Evolutionary conservation across 2,797 vertebrate genomes (phyloP), one percentile per base, ranked within the genome.

Genomic region (Mallotus villosus): DNA sequence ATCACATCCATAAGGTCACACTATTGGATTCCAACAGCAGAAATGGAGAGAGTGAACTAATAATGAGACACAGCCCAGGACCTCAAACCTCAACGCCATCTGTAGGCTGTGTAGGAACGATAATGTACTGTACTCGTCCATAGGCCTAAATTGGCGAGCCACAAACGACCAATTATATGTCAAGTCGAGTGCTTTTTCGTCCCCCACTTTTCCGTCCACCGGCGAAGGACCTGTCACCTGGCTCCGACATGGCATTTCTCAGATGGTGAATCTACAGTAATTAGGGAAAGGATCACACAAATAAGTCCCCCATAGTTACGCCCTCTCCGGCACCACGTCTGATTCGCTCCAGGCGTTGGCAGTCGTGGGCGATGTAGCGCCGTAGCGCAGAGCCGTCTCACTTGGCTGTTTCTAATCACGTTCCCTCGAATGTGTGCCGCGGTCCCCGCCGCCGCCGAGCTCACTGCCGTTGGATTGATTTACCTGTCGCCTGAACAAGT

Each of bases 401-500:
- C 19, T 55, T 55, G 51, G 16, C 71, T 68, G 46, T 87, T 89
- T 89, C 86, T 81, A 85, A 72, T 91, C 89, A 89, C 87, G 78
- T 90, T 82, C 83, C 82, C 7, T 67, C 76, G 66, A 57, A 59
- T 78, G 79, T 84, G 78, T 86, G 78, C 51, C 19, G 51, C 16
- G n/a, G 51, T 19, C 79, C 78, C 83, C 37, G 69, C 81, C 71
- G 69, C 81, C 71, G 70, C 70, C 63, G 77, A 81, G 84, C 84
- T 68, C 76, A 82, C 86, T 79, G 83, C 74, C 70, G 32, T 46
- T 41, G 78, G 87, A 91, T 90, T 92, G 88, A 91, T 92, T 91
- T 88, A 90, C 86, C 87, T 88, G 91, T 91, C 86, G 82, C 84
- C 76, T 89, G 84, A 87, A 80, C 83, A 87, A 84, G 85, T 85